A percentile compares a stretch with the other conserved stretches of the same genome.
These are phyloP conservation scores for Sebastes diploproa DNA, from an alignment of 2,797 vertebrate species.

Conservation along the genomic window DNA sequence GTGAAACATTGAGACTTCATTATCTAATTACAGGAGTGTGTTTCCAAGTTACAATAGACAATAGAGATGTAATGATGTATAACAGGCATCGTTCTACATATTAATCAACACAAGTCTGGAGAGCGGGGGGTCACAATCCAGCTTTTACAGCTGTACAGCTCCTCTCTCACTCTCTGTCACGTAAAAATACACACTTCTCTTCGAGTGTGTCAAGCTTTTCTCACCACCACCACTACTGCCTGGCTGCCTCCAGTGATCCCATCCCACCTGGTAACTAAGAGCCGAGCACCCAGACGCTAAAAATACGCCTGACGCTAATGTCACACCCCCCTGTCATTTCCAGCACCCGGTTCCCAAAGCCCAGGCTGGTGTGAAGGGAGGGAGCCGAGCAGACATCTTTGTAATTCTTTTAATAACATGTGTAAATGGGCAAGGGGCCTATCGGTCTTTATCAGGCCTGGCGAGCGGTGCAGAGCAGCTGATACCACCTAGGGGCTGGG, in stretches of 20 bases:
- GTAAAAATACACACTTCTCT: conserved; percentile 18
- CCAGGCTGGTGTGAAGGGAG: conserved; percentile 65
- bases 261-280: conserved; percentile 66
- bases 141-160: conserved; percentile 33
- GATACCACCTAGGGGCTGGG: conserved; percentile 81
- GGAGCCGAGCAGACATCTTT: conserved; percentile 73
- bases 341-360: conserved; percentile 70
- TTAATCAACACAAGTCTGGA: conserved; percentile 63
- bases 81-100: conserved; percentile 57
- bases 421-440: conserved; percentile 80
- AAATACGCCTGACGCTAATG: conserved; percentile 80
- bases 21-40: conserved; percentile 71
- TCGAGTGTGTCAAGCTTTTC: conserved; percentile 47
- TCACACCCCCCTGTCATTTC: conserved; percentile 72
- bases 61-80: conserved; percentile 68
- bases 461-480: conserved; percentile 73
- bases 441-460: conserved; percentile 80
- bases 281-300: conserved; percentile 67
- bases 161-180: conserved; percentile 8
- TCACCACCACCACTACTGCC: conserved; percentile 24
- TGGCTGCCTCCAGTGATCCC: conserved; percentile 43
- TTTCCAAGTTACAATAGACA: conserved; percentile 64
- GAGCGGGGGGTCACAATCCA: conserved; percentile 27
- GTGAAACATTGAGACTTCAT: conserved; percentile 64
- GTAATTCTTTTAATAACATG: conserved; percentile 84